Evolutionary conservation across 2,797 vertebrate species (phyloP).

Genomic region (Picus viridis): DNA sequence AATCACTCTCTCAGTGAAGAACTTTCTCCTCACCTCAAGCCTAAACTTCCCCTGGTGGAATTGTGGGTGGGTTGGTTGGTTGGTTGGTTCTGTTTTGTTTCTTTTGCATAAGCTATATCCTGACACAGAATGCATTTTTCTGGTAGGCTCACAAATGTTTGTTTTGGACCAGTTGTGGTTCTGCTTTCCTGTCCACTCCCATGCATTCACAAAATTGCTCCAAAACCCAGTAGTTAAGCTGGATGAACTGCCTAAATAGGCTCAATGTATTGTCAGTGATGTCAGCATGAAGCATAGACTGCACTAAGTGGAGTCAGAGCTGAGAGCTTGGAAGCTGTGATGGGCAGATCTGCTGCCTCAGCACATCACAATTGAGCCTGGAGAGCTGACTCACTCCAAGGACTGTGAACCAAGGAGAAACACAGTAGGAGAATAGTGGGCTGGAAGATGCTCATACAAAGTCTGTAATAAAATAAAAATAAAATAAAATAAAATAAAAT

Average conservation of each 20-base stretch:
- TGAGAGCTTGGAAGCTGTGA: background rate
- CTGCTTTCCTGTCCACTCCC: background rate
- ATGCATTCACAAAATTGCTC: background rate
- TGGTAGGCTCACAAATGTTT: background rate
- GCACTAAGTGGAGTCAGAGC: rapidly evolving
- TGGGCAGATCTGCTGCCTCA: background rate
- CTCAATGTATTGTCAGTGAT: background rate
- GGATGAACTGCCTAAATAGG: background rate
- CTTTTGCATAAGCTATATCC: background rate
- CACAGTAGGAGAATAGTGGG: background rate
- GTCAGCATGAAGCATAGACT: background rate
- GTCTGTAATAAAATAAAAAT: background rate
- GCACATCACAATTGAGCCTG: background rate
- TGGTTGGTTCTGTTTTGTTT: background rate
- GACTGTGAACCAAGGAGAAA: background rate
- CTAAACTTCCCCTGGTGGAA: no score
- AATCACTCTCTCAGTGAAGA: no score
- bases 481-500: background rate
- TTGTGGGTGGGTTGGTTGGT: no score
- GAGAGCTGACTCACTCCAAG: background rate
- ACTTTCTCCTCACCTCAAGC: no score
- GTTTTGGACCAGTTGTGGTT: background rate
- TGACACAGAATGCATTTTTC: background rate
- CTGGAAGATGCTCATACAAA: background rate
- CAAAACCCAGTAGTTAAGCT: background rate